Base-by-base conservation (phyloP, 2,888 invertebrate species). In the Agrotis segetum region DNA sequence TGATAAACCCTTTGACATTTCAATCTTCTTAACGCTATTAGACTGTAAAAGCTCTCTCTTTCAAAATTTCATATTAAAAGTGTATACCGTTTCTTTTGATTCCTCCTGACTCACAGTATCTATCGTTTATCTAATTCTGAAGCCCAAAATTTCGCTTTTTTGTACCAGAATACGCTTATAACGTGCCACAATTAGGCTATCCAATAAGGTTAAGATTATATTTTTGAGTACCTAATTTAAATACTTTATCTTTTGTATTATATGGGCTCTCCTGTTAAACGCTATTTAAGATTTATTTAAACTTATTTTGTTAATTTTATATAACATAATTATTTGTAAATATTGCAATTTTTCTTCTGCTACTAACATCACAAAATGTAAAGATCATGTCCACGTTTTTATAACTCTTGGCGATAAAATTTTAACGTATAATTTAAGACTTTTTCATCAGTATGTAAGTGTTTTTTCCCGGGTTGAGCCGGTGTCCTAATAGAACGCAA, bases 131-230 rank as follows among this genome's bases (percentile, higher is more conserved):
- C 0, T 55, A 5, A 59, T 19, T 3, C 16, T 29, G 62, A 58
- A 74, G 49, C 81, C 81, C 64, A 71, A 72, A 69, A 59, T 68
- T 13, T 69, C 29, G 49, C 44, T 53, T 58, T 70, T 61, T 60
- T 53, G 74, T 74, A 74, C 72, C 75, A 67, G 53, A 49, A 75
- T 85, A 86, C 85, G 86, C 86, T 85, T 86, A 85, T 29, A 74
- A 77, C 44, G 85, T 85, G 85, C 85, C 85, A 85, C 75, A 72
- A 75, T 68, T 86, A 85, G 85, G 77, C 79, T 85, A 68, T 72
- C 52, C 40, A 68, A 17, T 84, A 79, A 77, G 64, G 52, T 69
- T 76, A 84, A 82, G 72, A n/a, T 75, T 64, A 62, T 72, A 65
- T 63, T 78, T 82, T 62, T 62, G 50, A 77, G 81, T 86, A 69